Evolutionary conservation across 2,113 vertebrate genomes (phyloP).

Genomic region (Pomatostomus ruficeps): DNA sequence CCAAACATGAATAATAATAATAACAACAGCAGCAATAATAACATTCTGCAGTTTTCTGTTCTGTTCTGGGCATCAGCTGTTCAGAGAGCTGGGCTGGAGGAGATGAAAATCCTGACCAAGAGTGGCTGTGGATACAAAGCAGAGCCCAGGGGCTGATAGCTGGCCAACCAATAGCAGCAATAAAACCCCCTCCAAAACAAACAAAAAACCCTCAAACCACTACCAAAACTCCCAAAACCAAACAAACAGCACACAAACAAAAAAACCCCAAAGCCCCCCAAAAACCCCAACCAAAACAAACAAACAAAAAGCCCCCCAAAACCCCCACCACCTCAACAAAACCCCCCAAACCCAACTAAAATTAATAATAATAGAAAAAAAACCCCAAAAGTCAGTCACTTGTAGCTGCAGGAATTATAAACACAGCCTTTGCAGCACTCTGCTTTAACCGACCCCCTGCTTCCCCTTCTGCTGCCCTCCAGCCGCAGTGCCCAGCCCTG

Average conservation of each 20-base stretch:
- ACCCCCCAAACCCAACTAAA: not conserved
- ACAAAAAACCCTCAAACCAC: not conserved
- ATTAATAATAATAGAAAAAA: not conserved
- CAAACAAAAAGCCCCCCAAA: not conserved
- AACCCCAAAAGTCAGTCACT: not conserved
- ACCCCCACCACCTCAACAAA: too few relatives aligned
- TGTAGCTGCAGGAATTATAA: not conserved
- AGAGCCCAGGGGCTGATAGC: not conserved
- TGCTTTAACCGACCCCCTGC: not conserved
- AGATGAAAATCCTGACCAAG: not conserved
- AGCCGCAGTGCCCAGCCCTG: not conserved
- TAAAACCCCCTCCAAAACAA: not conserved
- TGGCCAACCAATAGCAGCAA: not conserved
- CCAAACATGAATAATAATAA: fast-evolving
- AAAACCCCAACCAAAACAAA: not conserved
- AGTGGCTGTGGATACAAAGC: not conserved
- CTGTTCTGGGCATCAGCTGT: not conserved
- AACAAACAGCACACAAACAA: not conserved
- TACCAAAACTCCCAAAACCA: not conserved
- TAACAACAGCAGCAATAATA: fast-evolving
- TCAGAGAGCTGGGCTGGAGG: not conserved
- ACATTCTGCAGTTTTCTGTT: not conserved
- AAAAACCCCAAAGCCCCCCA: not conserved
- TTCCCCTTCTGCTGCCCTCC: not conserved
- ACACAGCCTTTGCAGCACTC: not conserved